Evolutionary conservation across 2,113 vertebrate genomes (phyloP).

Genomic region (Copsychus sechellarum): DNA sequence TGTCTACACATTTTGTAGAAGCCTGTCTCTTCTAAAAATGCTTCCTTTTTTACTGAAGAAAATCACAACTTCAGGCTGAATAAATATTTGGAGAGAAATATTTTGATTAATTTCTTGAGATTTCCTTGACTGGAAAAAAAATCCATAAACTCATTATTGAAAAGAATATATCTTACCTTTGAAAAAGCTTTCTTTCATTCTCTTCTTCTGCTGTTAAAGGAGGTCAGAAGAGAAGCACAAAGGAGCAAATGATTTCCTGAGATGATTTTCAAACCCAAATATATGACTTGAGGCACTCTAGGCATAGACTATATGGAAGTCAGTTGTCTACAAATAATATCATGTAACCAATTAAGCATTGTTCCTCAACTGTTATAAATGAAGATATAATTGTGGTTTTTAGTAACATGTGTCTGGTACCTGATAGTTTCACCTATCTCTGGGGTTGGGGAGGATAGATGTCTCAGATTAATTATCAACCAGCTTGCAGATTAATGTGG

Average conservation of each 20-base stretch:
- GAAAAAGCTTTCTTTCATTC: not conserved
- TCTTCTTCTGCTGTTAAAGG: not conserved
- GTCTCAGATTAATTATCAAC: slow-evolving; percentile 18
- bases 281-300: not conserved
- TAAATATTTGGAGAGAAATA: not conserved
- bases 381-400: not conserved
- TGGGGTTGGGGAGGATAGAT: not conserved
- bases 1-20: not conserved
- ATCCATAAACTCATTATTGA: not conserved
- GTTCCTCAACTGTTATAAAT: not conserved
- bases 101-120: not conserved
- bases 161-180: not conserved
- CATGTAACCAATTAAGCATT: not conserved
- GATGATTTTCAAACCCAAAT: not conserved
- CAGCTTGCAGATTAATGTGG: not conserved
- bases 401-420: not conserved
- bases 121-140: not conserved
- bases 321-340: not conserved
- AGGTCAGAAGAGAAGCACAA: not conserved
- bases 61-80: not conserved
- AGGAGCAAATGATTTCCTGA: not conserved
- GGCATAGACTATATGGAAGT: not conserved
- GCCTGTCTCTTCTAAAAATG: not conserved
- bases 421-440: not conserved
- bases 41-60: not conserved